These are phyloP conservation scores for Drosophila kokeensis DNA, from an alignment of 2,888 invertebrate genomes.

Conservation along the genomic window DNA sequence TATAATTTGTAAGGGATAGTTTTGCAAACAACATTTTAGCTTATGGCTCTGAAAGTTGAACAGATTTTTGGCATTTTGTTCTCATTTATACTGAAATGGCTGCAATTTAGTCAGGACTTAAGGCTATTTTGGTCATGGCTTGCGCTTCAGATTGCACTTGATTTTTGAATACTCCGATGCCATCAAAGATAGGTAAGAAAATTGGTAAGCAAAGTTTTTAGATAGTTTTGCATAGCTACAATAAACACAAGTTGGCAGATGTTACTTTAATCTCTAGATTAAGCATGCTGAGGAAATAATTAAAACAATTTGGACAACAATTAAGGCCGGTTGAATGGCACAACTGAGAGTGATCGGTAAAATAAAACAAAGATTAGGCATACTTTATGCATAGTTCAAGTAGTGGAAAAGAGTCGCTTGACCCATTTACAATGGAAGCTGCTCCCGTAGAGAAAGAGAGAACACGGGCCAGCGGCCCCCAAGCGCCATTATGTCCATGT, in stretches of 20 bases:
- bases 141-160: not conserved
- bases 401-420: constrained; percentile 51
- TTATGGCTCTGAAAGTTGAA: constrained; percentile 4
- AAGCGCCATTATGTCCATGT: constrained; percentile 59
- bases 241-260: not conserved
- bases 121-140: not conserved
- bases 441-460: not conserved
- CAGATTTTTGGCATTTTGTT: not conserved
- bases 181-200: not conserved
- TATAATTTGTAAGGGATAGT: constrained; percentile 1
- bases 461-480: constrained; percentile 10
- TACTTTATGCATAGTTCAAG: constrained; percentile 64
- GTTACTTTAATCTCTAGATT: not conserved
- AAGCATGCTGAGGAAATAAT: constrained; percentile 25
- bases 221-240: not conserved
- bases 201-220: not conserved
- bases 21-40: not conserved
- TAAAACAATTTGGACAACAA: constrained; percentile 47
- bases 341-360: constrained; percentile 54
- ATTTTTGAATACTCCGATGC: not conserved
- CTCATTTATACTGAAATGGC: not conserved
- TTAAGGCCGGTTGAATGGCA: constrained; percentile 24
- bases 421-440: constrained; percentile 55
- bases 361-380: constrained; percentile 64
- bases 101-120: not conserved